These are phyloP conservation scores for Sebastes trivittatus DNA, from an alignment of 2,797 vertebrate genomes.

Conservation along the genomic window DNA sequence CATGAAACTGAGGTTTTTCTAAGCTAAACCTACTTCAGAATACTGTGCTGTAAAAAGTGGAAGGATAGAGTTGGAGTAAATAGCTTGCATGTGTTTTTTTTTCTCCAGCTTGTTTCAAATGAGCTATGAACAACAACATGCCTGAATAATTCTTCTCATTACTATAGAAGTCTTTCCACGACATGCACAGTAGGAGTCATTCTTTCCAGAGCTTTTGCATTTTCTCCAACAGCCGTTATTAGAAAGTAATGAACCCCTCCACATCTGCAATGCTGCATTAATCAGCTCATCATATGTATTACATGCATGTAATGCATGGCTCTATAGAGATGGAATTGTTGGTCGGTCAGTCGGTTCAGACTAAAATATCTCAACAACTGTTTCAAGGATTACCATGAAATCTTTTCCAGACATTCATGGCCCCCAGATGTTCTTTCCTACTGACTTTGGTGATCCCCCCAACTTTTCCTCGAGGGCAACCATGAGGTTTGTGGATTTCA, in stretches of 20 bases:
- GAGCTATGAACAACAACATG: neutral
- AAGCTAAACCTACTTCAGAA: neutral
- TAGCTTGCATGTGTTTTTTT: constrained; percentile 18
- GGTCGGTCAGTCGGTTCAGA: neutral
- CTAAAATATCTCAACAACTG: neutral
- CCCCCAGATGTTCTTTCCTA: neutral
- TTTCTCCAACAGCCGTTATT: neutral
- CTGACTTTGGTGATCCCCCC: neutral
- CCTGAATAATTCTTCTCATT: neutral
- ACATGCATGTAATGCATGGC: neutral
- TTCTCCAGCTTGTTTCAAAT: neutral
- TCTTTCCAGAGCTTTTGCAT: neutral
- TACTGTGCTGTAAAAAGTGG: neutral
- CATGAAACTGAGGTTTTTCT: neutral
- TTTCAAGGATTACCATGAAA: neutral
- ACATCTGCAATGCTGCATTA: neutral
- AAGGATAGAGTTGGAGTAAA: constrained; percentile 7
- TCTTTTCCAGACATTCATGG: neutral
- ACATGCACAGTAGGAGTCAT: neutral
- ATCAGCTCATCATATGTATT: neutral
- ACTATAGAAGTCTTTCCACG: neutral
- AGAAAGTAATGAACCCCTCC: neutral
- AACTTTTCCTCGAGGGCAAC: neutral
- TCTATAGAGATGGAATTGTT: neutral
- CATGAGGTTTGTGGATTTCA: neutral